Percentiles rank a stretch among this genome's conserved stretches.
These are phyloP conservation scores for Alligator mississippiensis DNA, from an alignment of 2,113 vertebrate genomes.

Conservation along the genomic window DNA sequence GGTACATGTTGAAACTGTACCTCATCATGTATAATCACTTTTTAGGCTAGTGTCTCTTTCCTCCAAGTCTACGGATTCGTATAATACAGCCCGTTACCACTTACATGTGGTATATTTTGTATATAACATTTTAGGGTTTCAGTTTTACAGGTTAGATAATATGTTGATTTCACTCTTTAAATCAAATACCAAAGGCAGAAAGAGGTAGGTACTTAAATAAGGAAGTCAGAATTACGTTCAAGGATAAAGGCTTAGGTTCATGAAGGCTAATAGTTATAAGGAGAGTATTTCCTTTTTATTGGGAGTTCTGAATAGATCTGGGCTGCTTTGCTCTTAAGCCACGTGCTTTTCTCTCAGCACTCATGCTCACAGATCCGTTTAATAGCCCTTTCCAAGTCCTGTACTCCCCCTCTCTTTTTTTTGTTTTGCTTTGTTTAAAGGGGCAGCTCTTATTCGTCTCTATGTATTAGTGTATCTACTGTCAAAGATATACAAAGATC, in stretches of 20 bases:
- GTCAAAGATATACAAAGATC: not conserved
- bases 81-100: too few species aligned
- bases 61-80: too few species aligned
- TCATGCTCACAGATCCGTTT: not conserved
- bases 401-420: not conserved
- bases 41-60: too few species aligned
- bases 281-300: not conserved
- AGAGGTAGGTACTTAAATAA: not conserved
- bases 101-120: too few species aligned
- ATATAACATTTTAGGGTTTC: too few species aligned
- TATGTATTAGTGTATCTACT: not conserved
- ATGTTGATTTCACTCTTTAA: not conserved
- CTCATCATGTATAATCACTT: too few species aligned
- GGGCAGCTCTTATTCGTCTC: not conserved
- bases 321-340: not conserved
- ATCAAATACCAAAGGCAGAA: not conserved
- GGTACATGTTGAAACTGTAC: too few species aligned
- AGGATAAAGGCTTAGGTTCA: not conserved
- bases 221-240: not conserved
- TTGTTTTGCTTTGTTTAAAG: not conserved
- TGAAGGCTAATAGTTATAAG: not conserved
- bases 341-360: not conserved
- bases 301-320: not conserved
- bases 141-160: not conserved
- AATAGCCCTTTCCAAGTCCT: not conserved